Percentiles rank a stretch among this genome's conserved stretches.
These are phyloP conservation scores for Dromius quadrimaculatus DNA, from an alignment of 2,888 invertebrate species.

Conservation along the genomic window DNA sequence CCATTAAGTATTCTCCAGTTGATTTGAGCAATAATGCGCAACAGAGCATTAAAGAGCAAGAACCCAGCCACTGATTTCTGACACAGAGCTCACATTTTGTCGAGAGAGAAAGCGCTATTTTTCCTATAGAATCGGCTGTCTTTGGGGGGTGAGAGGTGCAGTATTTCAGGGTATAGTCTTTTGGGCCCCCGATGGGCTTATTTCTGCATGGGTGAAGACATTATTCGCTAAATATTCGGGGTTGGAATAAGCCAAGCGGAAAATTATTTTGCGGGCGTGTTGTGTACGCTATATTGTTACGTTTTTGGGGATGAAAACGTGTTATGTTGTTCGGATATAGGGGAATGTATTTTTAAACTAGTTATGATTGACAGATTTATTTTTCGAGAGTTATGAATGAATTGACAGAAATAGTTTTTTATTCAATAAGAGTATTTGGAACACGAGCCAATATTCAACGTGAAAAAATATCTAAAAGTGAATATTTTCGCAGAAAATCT, in stretches of 20 bases:
- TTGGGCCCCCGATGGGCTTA: constrained; percentile 58
- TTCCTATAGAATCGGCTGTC: no score
- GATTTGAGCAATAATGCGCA: constrained; percentile 7
- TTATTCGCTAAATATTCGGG: constrained; percentile 64
- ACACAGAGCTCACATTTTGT: background rate
- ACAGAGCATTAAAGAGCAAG: background rate
- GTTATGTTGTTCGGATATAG: constrained; percentile 8
- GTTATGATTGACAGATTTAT: constrained; percentile 33
- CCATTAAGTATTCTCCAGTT: constrained; percentile 1
- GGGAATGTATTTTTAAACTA: constrained; percentile 34
- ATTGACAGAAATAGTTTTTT: no score
- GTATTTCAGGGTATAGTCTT: background rate
- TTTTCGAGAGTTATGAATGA: constrained; percentile 15
- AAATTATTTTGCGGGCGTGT: constrained; percentile 67
- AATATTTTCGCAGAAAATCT: no score
- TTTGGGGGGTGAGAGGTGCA: background rate
- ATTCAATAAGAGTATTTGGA: no score
- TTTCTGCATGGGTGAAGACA: constrained; percentile 63
- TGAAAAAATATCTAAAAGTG: no score
- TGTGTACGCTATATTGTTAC: constrained; percentile 63
- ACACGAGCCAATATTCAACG: no score
- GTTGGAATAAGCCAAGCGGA: constrained; percentile 61
- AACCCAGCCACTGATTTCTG: background rate
- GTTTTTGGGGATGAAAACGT: constrained; percentile 52
- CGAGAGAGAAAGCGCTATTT: no score